phyloP scores from a whole-genome alignment of 53 echinoderm and acorn worm species.

The Glandiceps talaboti region DNA sequence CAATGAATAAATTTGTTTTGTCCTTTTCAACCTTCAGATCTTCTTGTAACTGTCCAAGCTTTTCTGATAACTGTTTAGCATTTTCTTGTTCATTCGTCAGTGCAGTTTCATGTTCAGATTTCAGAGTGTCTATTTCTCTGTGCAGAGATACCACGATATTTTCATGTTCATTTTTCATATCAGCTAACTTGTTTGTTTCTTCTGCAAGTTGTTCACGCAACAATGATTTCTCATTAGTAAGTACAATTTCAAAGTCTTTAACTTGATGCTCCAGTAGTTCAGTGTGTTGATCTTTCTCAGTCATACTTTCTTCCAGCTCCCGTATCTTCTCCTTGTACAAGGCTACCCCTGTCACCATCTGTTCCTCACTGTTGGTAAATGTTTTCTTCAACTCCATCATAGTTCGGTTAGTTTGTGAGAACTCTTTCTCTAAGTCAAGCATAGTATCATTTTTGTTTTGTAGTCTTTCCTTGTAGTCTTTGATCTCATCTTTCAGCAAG shows the following conservation, averaged over 20 bases:
- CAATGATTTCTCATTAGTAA: constrained; percentile 16
- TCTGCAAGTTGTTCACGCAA: constrained; percentile 19
- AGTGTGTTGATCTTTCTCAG: constrained; percentile 1
- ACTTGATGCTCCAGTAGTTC: constrained; percentile 35
- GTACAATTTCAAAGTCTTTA: constrained; percentile 16
- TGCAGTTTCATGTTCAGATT: constrained; percentile 10
- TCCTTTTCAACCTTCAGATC: constrained; percentile 13
- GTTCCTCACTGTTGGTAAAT: not conserved
- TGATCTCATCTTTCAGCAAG: constrained; percentile 27
- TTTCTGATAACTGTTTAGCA: not conserved
- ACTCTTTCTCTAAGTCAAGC: constrained; percentile 4
- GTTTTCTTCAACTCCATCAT: not conserved
- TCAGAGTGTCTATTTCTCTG: constrained; percentile 7
- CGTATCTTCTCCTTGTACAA: not conserved
- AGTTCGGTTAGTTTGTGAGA: constrained; percentile 4
- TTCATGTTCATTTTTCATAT: constrained; percentile 2
- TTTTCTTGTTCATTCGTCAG: not conserved
- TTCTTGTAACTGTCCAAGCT: constrained; percentile 13
- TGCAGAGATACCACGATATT: constrained; percentile 12
- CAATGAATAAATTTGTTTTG: not conserved
- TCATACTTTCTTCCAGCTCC: constrained; percentile 2
- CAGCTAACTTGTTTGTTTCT: constrained; percentile 1
- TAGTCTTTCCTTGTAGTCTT: constrained; percentile 15
- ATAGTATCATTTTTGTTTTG: constrained; percentile 9
- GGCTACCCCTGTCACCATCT: constrained; percentile 1